These are phyloP conservation scores for Nephila pilipes DNA, from an alignment of 1,140 invertebrate genomes.

Conservation along the genomic window DNA sequence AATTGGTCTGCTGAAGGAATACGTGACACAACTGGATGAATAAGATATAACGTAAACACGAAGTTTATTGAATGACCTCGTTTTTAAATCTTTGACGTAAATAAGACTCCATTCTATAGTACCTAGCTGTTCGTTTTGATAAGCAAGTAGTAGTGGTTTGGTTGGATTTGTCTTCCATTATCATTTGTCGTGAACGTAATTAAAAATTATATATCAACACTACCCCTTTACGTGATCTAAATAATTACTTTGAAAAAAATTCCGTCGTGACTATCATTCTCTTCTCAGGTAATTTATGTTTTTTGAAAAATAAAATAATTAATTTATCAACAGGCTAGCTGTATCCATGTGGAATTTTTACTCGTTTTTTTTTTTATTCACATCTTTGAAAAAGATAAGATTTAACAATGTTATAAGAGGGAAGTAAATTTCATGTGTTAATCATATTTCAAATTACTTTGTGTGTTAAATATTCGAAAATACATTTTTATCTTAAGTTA, in stretches of 20 bases:
- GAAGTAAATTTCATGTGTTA: too few species aligned
- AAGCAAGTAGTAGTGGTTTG: neutral
- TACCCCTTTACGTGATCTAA: slow-evolving; percentile 21
- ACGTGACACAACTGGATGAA: slow-evolving; percentile 51
- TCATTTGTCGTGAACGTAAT: slow-evolving; percentile 23
- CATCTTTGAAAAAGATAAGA: neutral
- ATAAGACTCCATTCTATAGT: neutral
- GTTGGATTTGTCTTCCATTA: neutral
- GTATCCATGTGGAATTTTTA: neutral
- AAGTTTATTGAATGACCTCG: slow-evolving; percentile 33
- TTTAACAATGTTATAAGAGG: neutral
- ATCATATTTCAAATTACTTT: too few species aligned
- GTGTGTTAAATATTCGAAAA: too few species aligned
- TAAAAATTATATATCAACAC: slow-evolving; percentile 15
- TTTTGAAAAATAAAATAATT: neutral
- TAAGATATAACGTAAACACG: slow-evolving; percentile 2
- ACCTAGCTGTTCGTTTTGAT: slow-evolving; percentile 3
- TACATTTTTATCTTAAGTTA: too few species aligned
- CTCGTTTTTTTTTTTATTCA: neutral
- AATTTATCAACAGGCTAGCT: neutral
- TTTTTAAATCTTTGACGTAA: neutral
- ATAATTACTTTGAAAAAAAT: slow-evolving; percentile 38
- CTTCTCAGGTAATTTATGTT: neutral
- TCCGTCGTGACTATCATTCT: slow-evolving; percentile 11
- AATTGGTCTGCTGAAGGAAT: slow-evolving; percentile 41